These are phyloP conservation scores for Antidorcas marsupialis DNA, from an alignment of 2,113 vertebrate species.

Conservation along the genomic window DNA sequence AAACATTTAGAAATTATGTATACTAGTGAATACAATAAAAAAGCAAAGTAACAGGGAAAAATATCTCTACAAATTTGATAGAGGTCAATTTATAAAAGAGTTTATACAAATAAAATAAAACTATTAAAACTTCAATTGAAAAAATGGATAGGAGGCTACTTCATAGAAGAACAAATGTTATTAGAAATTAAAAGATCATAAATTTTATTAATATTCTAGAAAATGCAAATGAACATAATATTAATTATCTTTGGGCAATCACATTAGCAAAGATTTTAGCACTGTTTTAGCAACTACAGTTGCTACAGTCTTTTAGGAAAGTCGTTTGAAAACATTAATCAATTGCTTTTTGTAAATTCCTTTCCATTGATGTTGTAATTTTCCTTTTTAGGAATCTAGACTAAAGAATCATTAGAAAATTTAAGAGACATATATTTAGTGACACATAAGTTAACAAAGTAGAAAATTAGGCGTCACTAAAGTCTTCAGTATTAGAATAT, in stretches of 20 bases:
- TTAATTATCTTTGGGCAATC: neutral
- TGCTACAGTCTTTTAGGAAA: neutral
- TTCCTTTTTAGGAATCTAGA: neutral
- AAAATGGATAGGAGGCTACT: neutral
- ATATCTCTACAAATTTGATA: neutral
- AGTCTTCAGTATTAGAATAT: neutral
- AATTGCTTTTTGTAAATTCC: neutral
- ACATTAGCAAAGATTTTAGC: neutral
- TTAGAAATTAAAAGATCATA: neutral
- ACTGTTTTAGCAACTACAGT: neutral
- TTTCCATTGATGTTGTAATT: neutral
- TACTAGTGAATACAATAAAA: neutral
- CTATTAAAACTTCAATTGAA: neutral
- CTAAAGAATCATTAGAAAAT: neutral
- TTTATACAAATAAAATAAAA: neutral
- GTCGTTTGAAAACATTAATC: neutral
- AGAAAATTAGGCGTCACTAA: neutral
- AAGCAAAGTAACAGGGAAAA: neutral
- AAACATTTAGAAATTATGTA: neutral
- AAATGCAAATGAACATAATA: neutral
- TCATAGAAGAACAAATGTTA: neutral
- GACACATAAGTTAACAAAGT: neutral
- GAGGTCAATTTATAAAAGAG: neutral
- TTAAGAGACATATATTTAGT: neutral
- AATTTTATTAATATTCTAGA: neutral